Base-by-base conservation (phyloP, 2,113 vertebrate species). In the Herpetotheres cachinnans region DNA sequence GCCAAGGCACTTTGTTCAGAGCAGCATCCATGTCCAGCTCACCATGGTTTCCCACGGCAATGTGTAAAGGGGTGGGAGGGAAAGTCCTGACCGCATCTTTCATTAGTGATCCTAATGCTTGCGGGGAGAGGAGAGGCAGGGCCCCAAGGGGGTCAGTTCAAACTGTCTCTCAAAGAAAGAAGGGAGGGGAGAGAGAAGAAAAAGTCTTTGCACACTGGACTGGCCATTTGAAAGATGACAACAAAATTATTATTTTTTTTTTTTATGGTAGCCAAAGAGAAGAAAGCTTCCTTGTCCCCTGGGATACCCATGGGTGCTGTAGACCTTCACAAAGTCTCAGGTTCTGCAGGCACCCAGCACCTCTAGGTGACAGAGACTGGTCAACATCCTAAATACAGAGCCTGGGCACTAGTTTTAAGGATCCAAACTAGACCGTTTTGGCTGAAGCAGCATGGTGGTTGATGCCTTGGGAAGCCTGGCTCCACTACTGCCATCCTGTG, bases 401-500 rank as follows among this genome's bases (percentile, higher is more conserved):
- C 22, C 46, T 82, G 34, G 24, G 14, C 16, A 2, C 66, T 55
- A 10, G 13, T 40, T 12, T 77, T 61, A 38, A 73, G 40, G 70
- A 38, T 69, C 15, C 30, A 46, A 13, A 30, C 38, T 32, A 16
- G 38, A 21, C 29, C 3, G 3, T 66, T 92, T 78, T 50, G 65
- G 36, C 27, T 10, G 3, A 59, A 74, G 32, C 40, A 55, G 29
- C 0, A 4, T 32, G 63, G n/a, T 44, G 34, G 18, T 15, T 27
- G 44, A 76, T 59, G 46, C 27, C 44, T 54, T 89, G 61, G 24
- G 47, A 52, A 81, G 36, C 69, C 49, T 78, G 83, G 11, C 56
- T 76, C 29, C 2, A 2, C 20, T 55, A 1, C 46, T 80, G n/a
- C 44, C 1, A 0, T 38, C 40, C 58, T 2, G 0, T 38, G 42